A percentile compares a stretch with the other conserved stretches of the same genome.
Evolutionary conservation across 2,888 invertebrate genomes (phyloP).

Genomic region (Stegophylla sp.): DNA sequence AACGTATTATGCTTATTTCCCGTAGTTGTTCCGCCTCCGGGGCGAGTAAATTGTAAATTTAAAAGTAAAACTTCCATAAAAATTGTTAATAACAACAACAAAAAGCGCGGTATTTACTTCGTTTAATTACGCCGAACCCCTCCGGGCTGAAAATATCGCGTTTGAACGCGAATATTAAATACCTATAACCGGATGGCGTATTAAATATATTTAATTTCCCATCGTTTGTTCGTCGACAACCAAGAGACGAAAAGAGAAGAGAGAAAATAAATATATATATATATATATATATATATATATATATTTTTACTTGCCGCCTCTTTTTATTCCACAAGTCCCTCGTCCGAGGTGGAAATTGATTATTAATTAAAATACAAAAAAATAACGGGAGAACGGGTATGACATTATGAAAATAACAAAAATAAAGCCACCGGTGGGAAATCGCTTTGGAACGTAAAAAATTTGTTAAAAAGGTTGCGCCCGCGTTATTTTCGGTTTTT

Average conservation of each 20-base stretch:
- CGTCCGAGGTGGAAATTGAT: slow-evolving; percentile 10
- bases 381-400: slow-evolving; percentile 20
- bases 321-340: not conserved
- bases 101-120: not conserved
- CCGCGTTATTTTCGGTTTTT: not conserved
- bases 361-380: slow-evolving; percentile 43
- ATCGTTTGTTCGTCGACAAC: not conserved
- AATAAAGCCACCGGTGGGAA: not conserved
- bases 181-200: not conserved
- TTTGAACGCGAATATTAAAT: too few relatives aligned
- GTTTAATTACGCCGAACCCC: not conserved
- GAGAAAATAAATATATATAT: slow-evolving; percentile 20
- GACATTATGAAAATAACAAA: slow-evolving; percentile 32
- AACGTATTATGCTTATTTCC: too few relatives aligned
- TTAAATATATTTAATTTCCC: slow-evolving; percentile 14
- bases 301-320: slow-evolving; percentile 4
- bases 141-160: not conserved
- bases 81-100: not conserved
- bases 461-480: not conserved
- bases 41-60: too few relatives aligned
- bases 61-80: too few relatives aligned
- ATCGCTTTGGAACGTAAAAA: not conserved
- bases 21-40: too few relatives aligned
- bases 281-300: too few relatives aligned
- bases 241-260: not conserved